phyloP scores from a whole-genome alignment of 2,888 invertebrate species.

The Pogonocherus hispidulus region DNA sequence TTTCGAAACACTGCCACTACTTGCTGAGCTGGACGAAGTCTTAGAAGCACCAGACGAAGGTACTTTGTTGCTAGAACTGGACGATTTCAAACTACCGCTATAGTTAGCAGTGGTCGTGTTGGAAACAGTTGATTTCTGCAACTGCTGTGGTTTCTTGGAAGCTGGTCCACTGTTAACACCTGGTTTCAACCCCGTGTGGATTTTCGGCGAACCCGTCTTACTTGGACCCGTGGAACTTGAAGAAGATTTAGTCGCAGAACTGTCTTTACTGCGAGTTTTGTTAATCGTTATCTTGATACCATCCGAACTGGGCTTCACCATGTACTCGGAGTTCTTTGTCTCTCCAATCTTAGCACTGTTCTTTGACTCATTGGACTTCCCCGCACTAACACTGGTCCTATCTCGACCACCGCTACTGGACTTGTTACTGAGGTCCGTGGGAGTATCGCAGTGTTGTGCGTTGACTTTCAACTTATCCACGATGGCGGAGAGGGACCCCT shows the following conservation, averaged over 20 bases:
- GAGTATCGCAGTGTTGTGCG: slow-evolving; percentile 78
- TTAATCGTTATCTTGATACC: slow-evolving; percentile 94
- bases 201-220: slow-evolving; percentile 79
- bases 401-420: slow-evolving; percentile 52
- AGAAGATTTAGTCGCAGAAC: slow-evolving; percentile 34
- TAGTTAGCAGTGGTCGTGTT: slow-evolving; percentile 61
- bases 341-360: slow-evolving; percentile 67
- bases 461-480: slow-evolving; percentile 86
- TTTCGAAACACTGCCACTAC: slow-evolving; percentile 44
- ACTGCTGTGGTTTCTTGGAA: slow-evolving; percentile 82
- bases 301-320: slow-evolving; percentile 90
- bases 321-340: slow-evolving; percentile 85
- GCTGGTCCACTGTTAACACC: slow-evolving; percentile 91
- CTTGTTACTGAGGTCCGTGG: slow-evolving; percentile 70
- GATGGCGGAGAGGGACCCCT: slow-evolving; percentile 85
- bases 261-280: slow-evolving; percentile 84
- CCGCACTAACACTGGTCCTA: slow-evolving; percentile 62
- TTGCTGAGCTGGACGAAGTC: slow-evolving; percentile 35
- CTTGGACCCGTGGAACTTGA: slow-evolving; percentile 40
- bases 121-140: slow-evolving; percentile 57
- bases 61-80: slow-evolving; percentile 47
- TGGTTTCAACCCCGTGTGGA: slow-evolving; percentile 85
- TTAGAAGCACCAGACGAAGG: slow-evolving; percentile 40
- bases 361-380: slow-evolving; percentile 59
- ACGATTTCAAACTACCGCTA: slow-evolving; percentile 41